These are phyloP conservation scores for Drosophila hydei DNA, from an alignment of 1,140 invertebrate genomes.

Conservation along the genomic window DNA sequence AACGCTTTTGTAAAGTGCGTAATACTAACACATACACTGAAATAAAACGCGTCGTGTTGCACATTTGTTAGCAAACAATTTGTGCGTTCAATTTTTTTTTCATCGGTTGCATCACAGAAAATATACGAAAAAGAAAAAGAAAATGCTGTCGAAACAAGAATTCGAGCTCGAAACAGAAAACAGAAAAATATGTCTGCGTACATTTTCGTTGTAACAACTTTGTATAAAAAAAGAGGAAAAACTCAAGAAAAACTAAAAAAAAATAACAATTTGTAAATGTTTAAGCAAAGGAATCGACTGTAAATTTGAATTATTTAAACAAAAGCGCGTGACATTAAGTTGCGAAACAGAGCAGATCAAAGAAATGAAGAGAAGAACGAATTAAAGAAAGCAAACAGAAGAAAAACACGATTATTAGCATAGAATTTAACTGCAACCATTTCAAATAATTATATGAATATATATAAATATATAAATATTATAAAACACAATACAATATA, in stretches of 20 bases:
- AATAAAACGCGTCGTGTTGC: conserved; percentile 21
- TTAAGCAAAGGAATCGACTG: conserved; percentile 65
- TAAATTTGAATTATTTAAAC: conserved; percentile 55
- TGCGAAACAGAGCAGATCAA: conserved; percentile 30
- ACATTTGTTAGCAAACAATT: not conserved
- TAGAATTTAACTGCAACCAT: conserved; percentile 61
- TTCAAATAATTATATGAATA: conserved; percentile 48
- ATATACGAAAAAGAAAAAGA: conserved; percentile 27
- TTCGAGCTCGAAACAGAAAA: conserved; percentile 1
- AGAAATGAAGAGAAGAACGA: conserved; percentile 18
- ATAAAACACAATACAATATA: conserved; percentile 36
- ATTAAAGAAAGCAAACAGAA: conserved; percentile 33
- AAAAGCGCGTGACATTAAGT: conserved; percentile 35
- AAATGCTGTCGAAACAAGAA: conserved; percentile 26
- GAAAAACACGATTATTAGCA: conserved; percentile 47
- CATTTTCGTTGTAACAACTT: conserved; percentile 65
- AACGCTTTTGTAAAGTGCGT: conserved; percentile 51
- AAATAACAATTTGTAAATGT: conserved; percentile 69
- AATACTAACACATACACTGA: conserved; percentile 15
- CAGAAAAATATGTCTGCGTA: conserved; percentile 48
- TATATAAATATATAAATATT: conserved; percentile 43
- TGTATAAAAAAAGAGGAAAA: conserved; percentile 56
- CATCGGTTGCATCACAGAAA: conserved; percentile 7
- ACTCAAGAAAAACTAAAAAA: conserved; percentile 26
- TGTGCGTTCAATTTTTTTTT: conserved; percentile 17